Evolutionary conservation across 2,888 invertebrate genomes (phyloP).

Genomic region (Abrostola tripartita): DNA sequence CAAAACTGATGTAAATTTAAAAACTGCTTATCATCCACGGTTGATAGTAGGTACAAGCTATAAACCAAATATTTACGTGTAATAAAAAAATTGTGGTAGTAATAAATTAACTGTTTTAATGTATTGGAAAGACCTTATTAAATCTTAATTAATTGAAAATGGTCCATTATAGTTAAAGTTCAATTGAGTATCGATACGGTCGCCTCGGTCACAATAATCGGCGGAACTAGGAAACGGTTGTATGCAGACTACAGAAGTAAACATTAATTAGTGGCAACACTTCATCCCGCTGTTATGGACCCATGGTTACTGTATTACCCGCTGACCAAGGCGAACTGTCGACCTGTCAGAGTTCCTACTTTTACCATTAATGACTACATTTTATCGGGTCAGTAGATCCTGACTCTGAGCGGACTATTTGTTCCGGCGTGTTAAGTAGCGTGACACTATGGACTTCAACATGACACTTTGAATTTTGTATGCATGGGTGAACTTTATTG

Average conservation of each 20-base stretch:
- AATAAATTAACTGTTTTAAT: too few relatives aligned
- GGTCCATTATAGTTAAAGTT: not conserved
- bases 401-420: conserved; percentile 12
- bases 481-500: too few relatives aligned
- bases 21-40: too few relatives aligned
- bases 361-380: conserved; percentile 23
- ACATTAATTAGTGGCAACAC: conserved; percentile 33
- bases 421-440: conserved; percentile 28
- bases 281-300: conserved; percentile 27
- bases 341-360: conserved; percentile 47
- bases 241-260: not conserved
- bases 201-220: not conserved
- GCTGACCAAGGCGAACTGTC: conserved; percentile 33
- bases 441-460: not conserved
- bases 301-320: conserved; percentile 7
- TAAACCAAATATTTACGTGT: too few relatives aligned
- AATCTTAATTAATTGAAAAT: not conserved
- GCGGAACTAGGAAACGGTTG: conserved; percentile 46
- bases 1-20: too few relatives aligned
- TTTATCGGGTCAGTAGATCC: conserved; percentile 20
- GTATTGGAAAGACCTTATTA: too few relatives aligned
- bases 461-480: too few relatives aligned
- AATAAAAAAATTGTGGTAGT: too few relatives aligned
- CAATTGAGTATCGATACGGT: not conserved
- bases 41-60: too few relatives aligned